phyloP scores from a whole-genome alignment of 1,140 invertebrate species.

The Chrysomallon squamiferum region DNA sequence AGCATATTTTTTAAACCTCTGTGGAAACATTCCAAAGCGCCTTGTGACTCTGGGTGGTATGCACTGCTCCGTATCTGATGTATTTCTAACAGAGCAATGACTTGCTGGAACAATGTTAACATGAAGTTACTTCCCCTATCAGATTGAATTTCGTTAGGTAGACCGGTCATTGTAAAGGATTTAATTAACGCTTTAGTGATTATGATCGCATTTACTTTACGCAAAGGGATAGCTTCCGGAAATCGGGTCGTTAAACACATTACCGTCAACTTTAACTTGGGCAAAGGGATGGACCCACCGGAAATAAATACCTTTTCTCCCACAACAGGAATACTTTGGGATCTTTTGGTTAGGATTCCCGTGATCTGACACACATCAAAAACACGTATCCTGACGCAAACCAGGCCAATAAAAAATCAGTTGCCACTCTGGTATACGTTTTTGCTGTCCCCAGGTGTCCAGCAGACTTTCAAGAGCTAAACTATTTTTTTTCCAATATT shows the following conservation, averaged over 20 bases:
- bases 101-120: conserved; percentile 15
- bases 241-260: conserved; percentile 4
- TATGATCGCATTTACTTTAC: conserved; percentile 4
- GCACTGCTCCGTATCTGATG: conserved; percentile 4
- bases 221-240: conserved; percentile 11
- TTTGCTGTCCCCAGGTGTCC: conserved; percentile 19
- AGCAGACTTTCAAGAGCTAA: conserved; percentile 8
- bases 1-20: neutral
- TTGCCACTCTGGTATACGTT: conserved; percentile 5
- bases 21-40: conserved; percentile 9
- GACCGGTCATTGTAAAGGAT: conserved; percentile 6
- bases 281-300: conserved; percentile 17
- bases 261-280: conserved; percentile 3
- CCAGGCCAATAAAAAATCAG: conserved; percentile 28
- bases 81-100: conserved; percentile 8
- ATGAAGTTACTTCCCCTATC: conserved; percentile 13
- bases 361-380: conserved; percentile 20
- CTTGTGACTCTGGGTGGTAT: conserved; percentile 13
- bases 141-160: conserved; percentile 13
- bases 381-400: neutral
- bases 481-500: neutral
- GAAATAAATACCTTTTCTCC: conserved; percentile 19
- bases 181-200: neutral
- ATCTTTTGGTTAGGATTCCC: conserved; percentile 24
- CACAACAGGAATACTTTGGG: conserved; percentile 16